Conservation (phyloP, 1,140 invertebrate species). For the Leptonema lineaticorne region DNA sequence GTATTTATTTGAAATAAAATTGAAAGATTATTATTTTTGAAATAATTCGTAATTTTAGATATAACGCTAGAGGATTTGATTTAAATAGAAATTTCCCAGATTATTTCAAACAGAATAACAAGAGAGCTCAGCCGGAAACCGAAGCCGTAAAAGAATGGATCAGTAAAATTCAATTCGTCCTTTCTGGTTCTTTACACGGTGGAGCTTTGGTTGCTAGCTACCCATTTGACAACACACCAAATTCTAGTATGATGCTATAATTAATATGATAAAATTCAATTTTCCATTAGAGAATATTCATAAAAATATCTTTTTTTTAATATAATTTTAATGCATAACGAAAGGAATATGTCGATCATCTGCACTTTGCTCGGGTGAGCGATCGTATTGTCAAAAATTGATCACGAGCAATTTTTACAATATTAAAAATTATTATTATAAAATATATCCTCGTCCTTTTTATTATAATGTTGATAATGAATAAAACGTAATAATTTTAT, state of each 20-base stretch:
- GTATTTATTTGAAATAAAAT: slow-evolving; percentile 16
- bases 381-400: slow-evolving; percentile 41
- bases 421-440: background rate
- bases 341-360: slow-evolving; percentile 82
- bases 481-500: slow-evolving; percentile 31
- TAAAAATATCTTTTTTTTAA: background rate
- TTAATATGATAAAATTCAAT: background rate
- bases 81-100: slow-evolving; percentile 92
- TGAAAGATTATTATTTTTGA: too few relatives aligned
- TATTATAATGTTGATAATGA: background rate
- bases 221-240: slow-evolving; percentile 89
- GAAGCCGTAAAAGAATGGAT: slow-evolving; percentile 93
- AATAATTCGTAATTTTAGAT: slow-evolving; percentile 65
- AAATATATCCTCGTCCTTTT: background rate
- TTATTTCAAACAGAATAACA: slow-evolving; percentile 87
- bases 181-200: slow-evolving; percentile 88
- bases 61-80: slow-evolving; percentile 85
- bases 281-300: background rate
- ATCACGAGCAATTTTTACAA: background rate
- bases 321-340: slow-evolving; percentile 52
- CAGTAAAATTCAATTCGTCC: slow-evolving; percentile 86
- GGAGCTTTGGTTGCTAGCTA: slow-evolving; percentile 91
- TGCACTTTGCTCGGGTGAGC: slow-evolving; percentile 78
- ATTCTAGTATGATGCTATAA: slow-evolving; percentile 73
- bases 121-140: slow-evolving; percentile 86